Base-by-base conservation (phyloP, 2,113 vertebrate species). In the Oryzias melastigma region DNA sequence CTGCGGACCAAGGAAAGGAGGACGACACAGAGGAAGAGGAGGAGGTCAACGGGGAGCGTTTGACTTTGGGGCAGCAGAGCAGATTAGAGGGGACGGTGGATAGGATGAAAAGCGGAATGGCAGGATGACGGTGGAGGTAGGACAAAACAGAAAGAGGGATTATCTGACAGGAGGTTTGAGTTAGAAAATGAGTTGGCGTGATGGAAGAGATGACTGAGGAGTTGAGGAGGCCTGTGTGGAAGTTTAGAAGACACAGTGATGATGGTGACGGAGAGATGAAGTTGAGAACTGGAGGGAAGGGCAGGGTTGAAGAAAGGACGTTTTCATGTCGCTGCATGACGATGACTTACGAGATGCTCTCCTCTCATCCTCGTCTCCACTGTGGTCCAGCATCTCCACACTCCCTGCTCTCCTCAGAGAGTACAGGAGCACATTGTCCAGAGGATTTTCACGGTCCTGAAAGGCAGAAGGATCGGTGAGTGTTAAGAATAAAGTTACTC, bases 401-500 rank as follows among this genome's bases (percentile, higher is more conserved):
- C 62, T 90, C 68, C 82, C 90, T 0, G 91, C 83, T 52, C 85
- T 87, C 6, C 75, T 88, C 85, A 93, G 73, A 5, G 92, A 92
- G 77, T 91, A 93, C 35, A 93, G 88, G 7, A 92, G 89, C 1
- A 94, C 91, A 1, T 91, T 88, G 42, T 95, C 94, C 60, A 96
- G 22, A 0, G 95, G 95, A 77, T 96, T 96, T 70, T 98, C 95
- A 12, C 91, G 86, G 51, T 96, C 94, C 95, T 98, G 56, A 14
- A 59, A 24, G 3, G 57, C 40, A 70, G 15, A 14, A 7, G 17
- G 46, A 64, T 17, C 4, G 44, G 16, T 7, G 16, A 46, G 44
- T 46, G 17, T 10, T 35, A 35, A 10, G 10, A 12, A 35, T 35
- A 35, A 1, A 8, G 44, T 46, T 3, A 46, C 17, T n/a, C 44